phyloP scores from a whole-genome alignment of 2,888 invertebrate genomes.

The Protodeltote pygarga region DNA sequence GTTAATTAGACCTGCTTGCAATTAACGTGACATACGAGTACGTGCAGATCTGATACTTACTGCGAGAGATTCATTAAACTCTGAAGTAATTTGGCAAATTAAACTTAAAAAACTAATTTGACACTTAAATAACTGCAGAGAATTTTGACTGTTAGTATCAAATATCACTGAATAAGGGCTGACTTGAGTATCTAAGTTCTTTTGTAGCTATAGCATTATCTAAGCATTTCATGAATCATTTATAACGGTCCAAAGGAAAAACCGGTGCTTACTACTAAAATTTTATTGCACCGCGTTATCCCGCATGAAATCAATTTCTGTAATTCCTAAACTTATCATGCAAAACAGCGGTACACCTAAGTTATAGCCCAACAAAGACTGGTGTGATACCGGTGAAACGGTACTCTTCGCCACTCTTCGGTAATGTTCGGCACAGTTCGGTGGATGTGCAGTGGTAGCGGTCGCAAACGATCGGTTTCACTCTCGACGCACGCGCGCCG shows the following conservation, averaged over 20 bases:
- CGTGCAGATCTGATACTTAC: slow-evolving; percentile 17
- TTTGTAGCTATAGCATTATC: too few relatives aligned
- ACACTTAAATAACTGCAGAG: too few relatives aligned
- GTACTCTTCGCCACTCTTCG: slow-evolving; percentile 17
- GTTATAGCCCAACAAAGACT: slow-evolving; percentile 1
- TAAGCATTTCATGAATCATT: too few relatives aligned
- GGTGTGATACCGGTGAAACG: slow-evolving; percentile 13
- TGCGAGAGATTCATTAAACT: slow-evolving; percentile 11
- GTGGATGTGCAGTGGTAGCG: slow-evolving; percentile 2
- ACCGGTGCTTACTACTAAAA: too few relatives aligned
- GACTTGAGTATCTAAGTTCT: too few relatives aligned
- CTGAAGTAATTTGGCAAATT: slow-evolving; percentile 3
- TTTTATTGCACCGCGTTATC: too few relatives aligned
- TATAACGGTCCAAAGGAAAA: too few relatives aligned
- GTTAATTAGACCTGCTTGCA: slow-evolving; percentile 14
- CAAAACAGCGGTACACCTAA: background rate
- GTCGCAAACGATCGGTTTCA: slow-evolving; percentile 40
- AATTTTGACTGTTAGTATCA: too few relatives aligned
- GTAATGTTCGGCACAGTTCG: slow-evolving; percentile 11
- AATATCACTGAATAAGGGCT: too few relatives aligned
- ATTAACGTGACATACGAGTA: slow-evolving; percentile 14
- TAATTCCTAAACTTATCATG: background rate
- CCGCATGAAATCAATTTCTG: background rate
- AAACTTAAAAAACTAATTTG: too few relatives aligned
- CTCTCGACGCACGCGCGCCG: slow-evolving; percentile 47